Evolutionary conservation across 2,113 vertebrate genomes (phyloP).

Genomic region (Dipodomys merriami): DNA sequence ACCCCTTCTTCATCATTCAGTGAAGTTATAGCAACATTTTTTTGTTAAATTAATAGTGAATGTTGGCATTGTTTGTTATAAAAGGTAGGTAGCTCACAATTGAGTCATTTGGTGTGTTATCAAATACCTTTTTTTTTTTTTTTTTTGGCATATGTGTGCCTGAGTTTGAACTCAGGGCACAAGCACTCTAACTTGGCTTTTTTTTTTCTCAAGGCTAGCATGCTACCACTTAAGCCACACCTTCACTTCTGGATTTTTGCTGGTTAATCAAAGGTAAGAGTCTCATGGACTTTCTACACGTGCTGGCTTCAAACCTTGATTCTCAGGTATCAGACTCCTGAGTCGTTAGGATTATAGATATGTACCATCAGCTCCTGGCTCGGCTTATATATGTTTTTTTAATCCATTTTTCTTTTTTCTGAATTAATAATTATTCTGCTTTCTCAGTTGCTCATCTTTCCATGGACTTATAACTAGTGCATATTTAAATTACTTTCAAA

Average conservation of each 20-base stretch:
- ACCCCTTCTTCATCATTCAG: background rate
- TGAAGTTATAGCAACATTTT: background rate
- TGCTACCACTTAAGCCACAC: too few species aligned
- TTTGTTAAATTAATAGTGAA: background rate
- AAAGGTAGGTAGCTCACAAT: background rate
- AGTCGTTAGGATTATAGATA: too few species aligned
- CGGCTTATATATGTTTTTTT: too few species aligned
- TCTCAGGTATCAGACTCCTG: too few species aligned
- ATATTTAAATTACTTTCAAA: background rate
- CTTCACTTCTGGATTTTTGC: too few species aligned
- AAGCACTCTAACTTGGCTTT: too few species aligned
- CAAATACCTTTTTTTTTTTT: background rate
- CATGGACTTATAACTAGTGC: background rate
- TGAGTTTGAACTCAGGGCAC: too few species aligned
- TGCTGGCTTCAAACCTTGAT: too few species aligned
- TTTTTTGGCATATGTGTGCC: background rate
- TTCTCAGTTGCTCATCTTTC: background rate
- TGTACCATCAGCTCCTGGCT: too few species aligned
- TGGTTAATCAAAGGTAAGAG: too few species aligned
- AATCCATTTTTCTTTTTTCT: conserved; percentile 14
- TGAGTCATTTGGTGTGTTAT: background rate
- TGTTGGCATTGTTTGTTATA: background rate
- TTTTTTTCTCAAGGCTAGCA: too few species aligned
- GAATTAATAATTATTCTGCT: background rate
- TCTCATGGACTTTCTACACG: too few species aligned